Evolutionary conservation across 1,140 invertebrate genomes (phyloP).

Genomic region (Pseudoatta argentina): DNA sequence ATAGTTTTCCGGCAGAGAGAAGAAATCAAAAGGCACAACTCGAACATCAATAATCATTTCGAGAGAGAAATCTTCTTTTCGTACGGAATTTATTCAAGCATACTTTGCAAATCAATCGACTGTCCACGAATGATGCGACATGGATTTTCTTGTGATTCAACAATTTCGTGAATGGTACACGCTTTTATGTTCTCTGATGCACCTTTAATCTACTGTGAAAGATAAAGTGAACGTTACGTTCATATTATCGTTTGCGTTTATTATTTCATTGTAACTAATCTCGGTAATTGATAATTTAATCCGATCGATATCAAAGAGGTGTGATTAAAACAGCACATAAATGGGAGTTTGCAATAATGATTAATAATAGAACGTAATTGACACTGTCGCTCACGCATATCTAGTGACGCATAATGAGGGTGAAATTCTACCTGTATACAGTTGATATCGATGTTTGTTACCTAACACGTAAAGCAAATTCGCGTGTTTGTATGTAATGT

Average conservation of each 20-base stretch:
- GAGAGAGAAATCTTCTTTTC: constrained; percentile 45
- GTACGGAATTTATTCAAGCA: constrained; percentile 7
- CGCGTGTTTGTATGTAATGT: not conserved
- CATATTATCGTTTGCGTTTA: not conserved
- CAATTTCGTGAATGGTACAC: not conserved
- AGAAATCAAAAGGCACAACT: constrained; percentile 59
- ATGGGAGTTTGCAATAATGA: constrained; percentile 1
- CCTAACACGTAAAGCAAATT: constrained; percentile 24
- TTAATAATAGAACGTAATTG: constrained; percentile 35
- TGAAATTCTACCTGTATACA: not conserved
- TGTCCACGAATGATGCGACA: constrained; percentile 32
- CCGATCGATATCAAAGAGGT: not conserved
- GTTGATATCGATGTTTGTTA: not conserved
- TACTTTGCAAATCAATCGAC: constrained; percentile 58
- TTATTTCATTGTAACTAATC: not conserved
- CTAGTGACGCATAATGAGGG: not conserved
- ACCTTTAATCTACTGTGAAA: not conserved
- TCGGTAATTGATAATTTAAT: constrained; percentile 8
- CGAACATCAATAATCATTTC: constrained; percentile 49
- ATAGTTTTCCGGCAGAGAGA: constrained; percentile 41
- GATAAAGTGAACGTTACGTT: not conserved
- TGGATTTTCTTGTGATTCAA: constrained; percentile 30
- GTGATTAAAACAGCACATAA: constrained; percentile 9
- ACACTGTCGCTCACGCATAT: constrained; percentile 13
- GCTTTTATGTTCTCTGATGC: not conserved